Evolutionary conservation across 2,797 vertebrate genomes (phyloP).

Genomic region (Intellagama lesueurii): DNA sequence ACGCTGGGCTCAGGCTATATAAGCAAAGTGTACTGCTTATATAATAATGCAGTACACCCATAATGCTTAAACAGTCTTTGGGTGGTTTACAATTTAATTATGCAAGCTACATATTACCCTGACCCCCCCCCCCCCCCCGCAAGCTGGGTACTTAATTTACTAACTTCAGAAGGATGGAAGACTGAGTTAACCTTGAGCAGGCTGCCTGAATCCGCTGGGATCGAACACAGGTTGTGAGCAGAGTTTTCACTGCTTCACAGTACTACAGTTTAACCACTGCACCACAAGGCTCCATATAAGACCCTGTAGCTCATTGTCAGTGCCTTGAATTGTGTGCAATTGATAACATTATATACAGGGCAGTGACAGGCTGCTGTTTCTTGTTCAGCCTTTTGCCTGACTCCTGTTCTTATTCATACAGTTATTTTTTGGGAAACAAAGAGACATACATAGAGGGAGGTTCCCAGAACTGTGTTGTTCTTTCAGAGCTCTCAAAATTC

Average conservation of each 20-base stretch:
- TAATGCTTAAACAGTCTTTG: too few relatives aligned
- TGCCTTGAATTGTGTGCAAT: background rate
- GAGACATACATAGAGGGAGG: background rate
- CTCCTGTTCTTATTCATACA: background rate
- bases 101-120: too few relatives aligned
- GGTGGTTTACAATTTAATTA: too few relatives aligned
- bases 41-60: too few relatives aligned
- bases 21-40: background rate
- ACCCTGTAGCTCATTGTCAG: background rate
- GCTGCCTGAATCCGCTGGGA: too few relatives aligned
- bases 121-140: too few relatives aligned
- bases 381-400: background rate
- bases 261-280: too few relatives aligned
- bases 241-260: too few relatives aligned
- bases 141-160: too few relatives aligned
- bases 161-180: too few relatives aligned
- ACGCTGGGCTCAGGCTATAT: background rate
- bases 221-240: too few relatives aligned
- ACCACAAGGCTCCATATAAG: background rate
- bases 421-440: background rate
- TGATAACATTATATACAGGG: background rate
- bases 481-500: background rate
- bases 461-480: background rate
- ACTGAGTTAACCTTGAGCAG: too few relatives aligned
- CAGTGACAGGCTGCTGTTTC: background rate